Base-by-base conservation (phyloP, 2,888 invertebrate species). In the Sepiola atlantica region DNA sequence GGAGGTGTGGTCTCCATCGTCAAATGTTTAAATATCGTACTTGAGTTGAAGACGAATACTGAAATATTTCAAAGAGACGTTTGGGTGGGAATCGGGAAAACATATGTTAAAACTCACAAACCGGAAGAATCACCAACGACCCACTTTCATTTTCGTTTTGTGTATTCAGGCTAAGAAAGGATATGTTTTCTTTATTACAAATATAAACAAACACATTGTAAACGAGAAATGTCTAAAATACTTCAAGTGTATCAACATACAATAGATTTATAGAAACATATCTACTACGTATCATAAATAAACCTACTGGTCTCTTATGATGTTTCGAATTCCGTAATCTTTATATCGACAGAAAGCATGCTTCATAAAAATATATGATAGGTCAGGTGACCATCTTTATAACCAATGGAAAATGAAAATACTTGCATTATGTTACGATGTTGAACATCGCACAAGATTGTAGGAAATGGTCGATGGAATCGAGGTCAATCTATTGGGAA, bases 91-190 rank as follows among this genome's bases (percentile, higher is more conserved):
- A 77, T 77, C n/a, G 77, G 77, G 16, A n/a, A 20, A 77, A 77
- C 77, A 77, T 77, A 77, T 77, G 77, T n/a, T 77, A 14, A 77
- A 77, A 77, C n/a, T 77, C 77, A 77, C 77, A 77, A n/a, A 77
- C 77, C n/a, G 77, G 77, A 77, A 77, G 77, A 77, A 77, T 77
- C 77, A 77, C 77, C 77, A 77, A 77, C n/a, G 77, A n/a, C 77
- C 77, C 77, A 77, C n/a, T 77, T 77, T 32, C n/a, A 32, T n/a
- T 77, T n/a, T 77, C n/a, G n/a, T 32, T 45, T 16, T 77, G 77
- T 77, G 14, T n/a, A 32, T 2, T n/a, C n/a, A 16, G 14, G 16
- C 10, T 77, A 77, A 77, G 77, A 77, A 32, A 77, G 16, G 4
- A 32, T 14, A 45, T 77, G 10, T 32, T 77, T 77, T 18, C 20